These are phyloP conservation scores for Rattus rattus DNA, from an alignment of 2,113 vertebrate species.

Conservation along the genomic window DNA sequence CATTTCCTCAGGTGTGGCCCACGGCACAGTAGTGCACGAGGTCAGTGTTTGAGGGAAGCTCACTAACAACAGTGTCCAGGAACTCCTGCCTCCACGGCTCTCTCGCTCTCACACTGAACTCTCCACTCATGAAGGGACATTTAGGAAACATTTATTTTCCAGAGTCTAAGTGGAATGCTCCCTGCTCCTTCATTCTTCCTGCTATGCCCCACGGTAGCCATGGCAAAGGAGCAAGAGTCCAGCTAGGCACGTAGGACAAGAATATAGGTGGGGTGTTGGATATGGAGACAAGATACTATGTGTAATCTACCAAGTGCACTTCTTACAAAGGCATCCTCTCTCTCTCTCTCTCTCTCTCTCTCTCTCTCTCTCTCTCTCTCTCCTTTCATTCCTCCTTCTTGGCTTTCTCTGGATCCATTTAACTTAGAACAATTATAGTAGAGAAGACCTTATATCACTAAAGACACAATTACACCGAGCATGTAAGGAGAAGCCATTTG, in stretches of 20 bases:
- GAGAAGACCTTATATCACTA: constrained; percentile 39
- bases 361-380: no score
- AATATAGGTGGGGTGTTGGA: not conserved
- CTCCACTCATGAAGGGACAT: constrained; percentile 52
- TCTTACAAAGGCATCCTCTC: not conserved
- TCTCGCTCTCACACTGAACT: constrained; percentile 51
- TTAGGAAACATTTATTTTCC: constrained; percentile 14
- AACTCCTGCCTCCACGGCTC: constrained; percentile 43
- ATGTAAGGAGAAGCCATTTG: constrained; percentile 24
- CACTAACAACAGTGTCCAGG: constrained; percentile 54
- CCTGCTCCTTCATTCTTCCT: constrained; percentile 32
- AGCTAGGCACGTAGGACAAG: not conserved
- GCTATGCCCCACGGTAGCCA: constrained; percentile 25
- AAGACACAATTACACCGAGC: constrained; percentile 29
- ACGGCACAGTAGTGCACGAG: constrained; percentile 8
- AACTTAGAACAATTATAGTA: constrained; percentile 26
- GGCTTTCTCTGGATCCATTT: constrained; percentile 29
- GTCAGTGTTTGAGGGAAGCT: constrained; percentile 35
- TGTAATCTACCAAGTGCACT: not conserved
- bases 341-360: not conserved
- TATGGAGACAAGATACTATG: not conserved
- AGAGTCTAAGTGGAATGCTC: constrained; percentile 65
- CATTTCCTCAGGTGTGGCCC: not conserved
- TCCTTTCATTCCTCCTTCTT: not conserved
- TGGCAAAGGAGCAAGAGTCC: constrained; percentile 46